Evolutionary conservation across 2,113 vertebrate genomes (phyloP).

Genomic region (Rhipidura dahli): DNA sequence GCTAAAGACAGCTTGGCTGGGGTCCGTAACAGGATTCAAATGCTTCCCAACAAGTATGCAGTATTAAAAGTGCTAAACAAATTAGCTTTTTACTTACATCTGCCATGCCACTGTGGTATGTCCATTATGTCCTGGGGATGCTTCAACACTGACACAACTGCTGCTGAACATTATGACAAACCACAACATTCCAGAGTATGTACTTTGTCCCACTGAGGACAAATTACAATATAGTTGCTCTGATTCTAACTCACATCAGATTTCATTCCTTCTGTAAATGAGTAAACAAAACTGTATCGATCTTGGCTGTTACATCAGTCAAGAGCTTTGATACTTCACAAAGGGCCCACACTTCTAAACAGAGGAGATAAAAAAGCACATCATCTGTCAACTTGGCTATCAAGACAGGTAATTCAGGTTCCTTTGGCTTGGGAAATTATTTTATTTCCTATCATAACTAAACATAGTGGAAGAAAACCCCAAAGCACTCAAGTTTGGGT

Average conservation of each 20-base stretch:
- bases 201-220: neutral
- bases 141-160: neutral
- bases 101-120: neutral
- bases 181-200: neutral
- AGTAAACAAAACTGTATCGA: conserved; percentile 28
- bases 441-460: neutral
- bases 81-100: conserved; percentile 8
- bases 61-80: neutral
- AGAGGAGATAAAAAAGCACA: neutral
- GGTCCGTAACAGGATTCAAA: too few species aligned
- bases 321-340: conserved; percentile 22
- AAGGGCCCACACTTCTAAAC: neutral
- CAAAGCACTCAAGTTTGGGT: neutral
- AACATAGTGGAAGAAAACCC: neutral
- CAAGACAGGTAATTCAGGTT: neutral
- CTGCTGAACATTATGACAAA: neutral
- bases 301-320: neutral
- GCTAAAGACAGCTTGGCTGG: too few species aligned
- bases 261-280: conserved; percentile 2
- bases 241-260: neutral
- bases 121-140: neutral
- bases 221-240: neutral
- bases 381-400: neutral
- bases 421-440: neutral
- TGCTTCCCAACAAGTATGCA: too few species aligned